Conservation (phyloP, 2,888 invertebrate genomes). For the Punctoribates punctum region DNA sequence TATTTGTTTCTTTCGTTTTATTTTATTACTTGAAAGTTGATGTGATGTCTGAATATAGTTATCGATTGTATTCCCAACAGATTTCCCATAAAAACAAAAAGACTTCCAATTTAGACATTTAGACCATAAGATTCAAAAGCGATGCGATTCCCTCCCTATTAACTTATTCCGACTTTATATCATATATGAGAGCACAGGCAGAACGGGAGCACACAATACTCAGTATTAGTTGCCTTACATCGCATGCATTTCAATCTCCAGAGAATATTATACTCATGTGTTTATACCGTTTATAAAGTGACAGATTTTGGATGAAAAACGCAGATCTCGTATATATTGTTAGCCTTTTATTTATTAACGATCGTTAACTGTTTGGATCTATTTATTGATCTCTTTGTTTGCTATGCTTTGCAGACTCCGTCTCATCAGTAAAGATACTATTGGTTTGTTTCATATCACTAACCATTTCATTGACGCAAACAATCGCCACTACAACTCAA, state of each 20-base stretch:
- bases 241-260: neutral
- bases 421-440: neutral
- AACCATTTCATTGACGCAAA: constrained; percentile 18
- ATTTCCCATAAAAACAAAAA: constrained; percentile 14
- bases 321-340: neutral
- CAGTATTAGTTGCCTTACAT: neutral
- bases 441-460: constrained; percentile 29
- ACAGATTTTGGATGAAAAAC: constrained; percentile 6
- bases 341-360: constrained; percentile 22
- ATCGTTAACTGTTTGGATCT: neutral
- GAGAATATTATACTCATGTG: constrained; percentile 20
- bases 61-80: constrained; percentile 23
- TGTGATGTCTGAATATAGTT: neutral
- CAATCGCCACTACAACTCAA: constrained; percentile 30
- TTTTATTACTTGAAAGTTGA: constrained; percentile 22
- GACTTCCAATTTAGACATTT: constrained; percentile 7
- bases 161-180: neutral
- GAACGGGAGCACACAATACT: neutral
- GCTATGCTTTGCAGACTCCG: constrained; percentile 1
- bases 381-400: constrained; percentile 19
- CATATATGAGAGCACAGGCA: neutral
- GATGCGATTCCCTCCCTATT: neutral
- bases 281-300: constrained; percentile 7
- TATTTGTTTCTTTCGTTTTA: neutral
- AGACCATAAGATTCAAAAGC: neutral